Conservation (phyloP, 2,888 invertebrate genomes). For the Lasioglossum leucozonium region DNA sequence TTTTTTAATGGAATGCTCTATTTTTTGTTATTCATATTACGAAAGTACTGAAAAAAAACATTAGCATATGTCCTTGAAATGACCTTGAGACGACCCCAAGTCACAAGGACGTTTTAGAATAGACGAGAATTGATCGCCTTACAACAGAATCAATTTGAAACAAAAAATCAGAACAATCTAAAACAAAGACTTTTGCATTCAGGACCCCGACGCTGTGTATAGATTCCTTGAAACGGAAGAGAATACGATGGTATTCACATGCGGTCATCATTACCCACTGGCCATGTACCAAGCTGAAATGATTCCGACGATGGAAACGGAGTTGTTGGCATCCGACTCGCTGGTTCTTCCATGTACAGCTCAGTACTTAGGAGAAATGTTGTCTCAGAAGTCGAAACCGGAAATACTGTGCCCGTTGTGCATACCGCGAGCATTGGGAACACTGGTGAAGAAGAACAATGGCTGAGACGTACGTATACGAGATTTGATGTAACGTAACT, state of each 20-base stretch:
- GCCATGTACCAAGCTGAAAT: constrained; percentile 79
- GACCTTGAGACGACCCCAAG: background rate
- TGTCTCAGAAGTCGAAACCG: constrained; percentile 75
- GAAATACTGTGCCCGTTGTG: constrained; percentile 82
- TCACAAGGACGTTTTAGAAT: no score
- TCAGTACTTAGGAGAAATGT: constrained; percentile 78
- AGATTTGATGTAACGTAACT: constrained; percentile 50
- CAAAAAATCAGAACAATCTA: background rate
- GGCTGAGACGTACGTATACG: constrained; percentile 63
- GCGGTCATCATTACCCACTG: constrained; percentile 81
- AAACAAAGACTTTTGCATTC: background rate
- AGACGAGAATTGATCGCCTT: no score
- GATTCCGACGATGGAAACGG: constrained; percentile 81
- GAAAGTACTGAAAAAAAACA: background rate
- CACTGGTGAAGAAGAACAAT: constrained; percentile 65
- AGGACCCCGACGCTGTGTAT: constrained; percentile 64
- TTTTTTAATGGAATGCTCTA: background rate
- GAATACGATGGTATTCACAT: constrained; percentile 82
- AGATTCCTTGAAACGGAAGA: constrained; percentile 78
- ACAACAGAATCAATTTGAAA: background rate
- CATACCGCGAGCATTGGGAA: constrained; percentile 78
- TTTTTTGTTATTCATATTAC: background rate
- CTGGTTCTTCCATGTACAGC: constrained; percentile 81
- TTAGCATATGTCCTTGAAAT: background rate
- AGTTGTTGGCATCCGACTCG: constrained; percentile 77